Evolutionary conservation across 2,888 invertebrate genomes (phyloP).

Genomic region (Drosophila pseudotalamancana): DNA sequence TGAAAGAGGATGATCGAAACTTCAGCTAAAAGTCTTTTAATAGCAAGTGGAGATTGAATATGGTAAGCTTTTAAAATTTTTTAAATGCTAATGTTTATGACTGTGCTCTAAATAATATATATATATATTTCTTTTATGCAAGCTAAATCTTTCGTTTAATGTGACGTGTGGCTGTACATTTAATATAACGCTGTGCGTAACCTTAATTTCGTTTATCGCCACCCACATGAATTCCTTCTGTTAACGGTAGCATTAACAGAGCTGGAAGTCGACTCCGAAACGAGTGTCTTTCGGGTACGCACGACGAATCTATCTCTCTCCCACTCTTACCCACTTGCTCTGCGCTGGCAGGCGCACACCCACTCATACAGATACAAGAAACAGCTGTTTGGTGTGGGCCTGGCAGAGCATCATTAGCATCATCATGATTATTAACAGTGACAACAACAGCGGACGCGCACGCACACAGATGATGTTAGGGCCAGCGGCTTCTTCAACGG

Average conservation of each 20-base stretch:
- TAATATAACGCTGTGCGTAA: no score
- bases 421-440: slow-evolving; percentile 35
- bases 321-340: not conserved
- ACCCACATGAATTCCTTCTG: slow-evolving; percentile 15
- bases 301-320: slow-evolving; percentile 15
- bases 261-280: slow-evolving; percentile 48
- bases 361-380: slow-evolving; percentile 6
- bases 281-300: slow-evolving; percentile 20
- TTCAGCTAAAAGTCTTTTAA: no score
- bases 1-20: no score
- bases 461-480: slow-evolving; percentile 61
- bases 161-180: no score
- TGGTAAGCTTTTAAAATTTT: no score
- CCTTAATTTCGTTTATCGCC: no score
- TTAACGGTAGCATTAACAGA: slow-evolving; percentile 37
- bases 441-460: slow-evolving; percentile 37
- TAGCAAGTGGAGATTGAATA: no score
- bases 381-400: slow-evolving; percentile 60
- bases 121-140: no score
- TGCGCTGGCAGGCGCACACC: not conserved
- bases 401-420: slow-evolving; percentile 54
- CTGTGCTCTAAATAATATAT: no score
- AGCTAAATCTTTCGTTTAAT: no score
- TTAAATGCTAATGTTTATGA: no score
- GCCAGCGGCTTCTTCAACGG: slow-evolving; percentile 68